A percentile compares a stretch with the other conserved stretches of the same genome.
phyloP scores from a whole-genome alignment of 2,113 vertebrate species.

The Arizona elegans region DNA sequence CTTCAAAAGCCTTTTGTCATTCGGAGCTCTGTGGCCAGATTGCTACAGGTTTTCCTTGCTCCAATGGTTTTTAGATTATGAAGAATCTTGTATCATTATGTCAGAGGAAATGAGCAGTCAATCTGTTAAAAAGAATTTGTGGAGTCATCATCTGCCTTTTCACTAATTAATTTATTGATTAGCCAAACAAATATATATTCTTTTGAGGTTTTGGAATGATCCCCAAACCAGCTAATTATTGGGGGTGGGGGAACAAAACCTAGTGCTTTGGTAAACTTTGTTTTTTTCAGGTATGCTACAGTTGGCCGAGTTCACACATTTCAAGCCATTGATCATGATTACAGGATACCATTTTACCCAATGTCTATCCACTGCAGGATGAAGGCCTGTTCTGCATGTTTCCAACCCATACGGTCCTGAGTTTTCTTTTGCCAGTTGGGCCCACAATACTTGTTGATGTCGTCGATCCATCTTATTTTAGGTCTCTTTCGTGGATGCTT shows the following conservation, averaged over 20 bases:
- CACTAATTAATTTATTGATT: not conserved
- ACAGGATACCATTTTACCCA: not conserved
- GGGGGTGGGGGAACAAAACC: not conserved
- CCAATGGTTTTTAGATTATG: slow-evolving; percentile 21
- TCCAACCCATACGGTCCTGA: not conserved
- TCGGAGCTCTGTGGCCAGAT: slow-evolving; percentile 7
- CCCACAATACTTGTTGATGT: not conserved
- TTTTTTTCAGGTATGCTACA: not conserved
- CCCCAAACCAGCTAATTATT: not conserved
- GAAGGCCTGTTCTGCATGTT: not conserved
- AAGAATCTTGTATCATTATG: slow-evolving; percentile 11
- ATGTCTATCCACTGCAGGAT: not conserved
- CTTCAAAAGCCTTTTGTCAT: slow-evolving; percentile 49
- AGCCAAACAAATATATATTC: not conserved
- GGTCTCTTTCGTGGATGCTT: not conserved
- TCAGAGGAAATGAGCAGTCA: not conserved
- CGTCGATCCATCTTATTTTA: not conserved
- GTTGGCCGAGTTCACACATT: not conserved
- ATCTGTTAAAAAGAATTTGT: not conserved
- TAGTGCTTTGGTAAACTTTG: not conserved
- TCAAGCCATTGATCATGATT: not conserved
- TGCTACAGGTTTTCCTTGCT: not conserved
- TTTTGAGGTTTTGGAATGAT: not conserved
- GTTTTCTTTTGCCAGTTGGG: not conserved
- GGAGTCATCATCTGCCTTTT: not conserved